Evolutionary conservation across 2,113 vertebrate genomes (phyloP).

Genomic region (Cairina moschata): DNA sequence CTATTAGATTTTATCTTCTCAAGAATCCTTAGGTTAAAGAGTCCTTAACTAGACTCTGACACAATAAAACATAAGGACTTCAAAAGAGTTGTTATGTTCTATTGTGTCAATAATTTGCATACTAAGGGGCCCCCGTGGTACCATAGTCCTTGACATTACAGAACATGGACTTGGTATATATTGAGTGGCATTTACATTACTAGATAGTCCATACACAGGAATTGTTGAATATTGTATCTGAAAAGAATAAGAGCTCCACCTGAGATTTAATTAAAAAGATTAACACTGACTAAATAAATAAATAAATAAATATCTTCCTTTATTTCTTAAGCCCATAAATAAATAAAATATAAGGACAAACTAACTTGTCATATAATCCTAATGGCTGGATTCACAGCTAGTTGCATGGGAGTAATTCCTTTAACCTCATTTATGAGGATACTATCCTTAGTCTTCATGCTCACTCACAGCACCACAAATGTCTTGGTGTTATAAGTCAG

Average conservation of each 20-base stretch:
- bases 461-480: conserved; percentile 4
- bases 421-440: conserved; percentile 43
- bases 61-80: conserved; percentile 75
- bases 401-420: background rate
- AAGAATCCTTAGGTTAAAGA: conserved; percentile 76
- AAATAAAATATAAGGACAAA: background rate
- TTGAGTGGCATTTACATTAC: background rate
- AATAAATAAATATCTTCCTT: background rate
- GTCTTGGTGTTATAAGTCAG: conserved; percentile 56
- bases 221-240: background rate
- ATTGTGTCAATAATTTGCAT: conserved; percentile 75
- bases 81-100: conserved; percentile 67
- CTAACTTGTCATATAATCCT: background rate
- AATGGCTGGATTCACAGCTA: background rate
- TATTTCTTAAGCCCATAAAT: background rate
- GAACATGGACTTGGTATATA: background rate
- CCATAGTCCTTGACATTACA: conserved; percentile 32
- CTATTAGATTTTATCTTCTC: conserved; percentile 77
- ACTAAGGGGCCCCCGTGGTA: conserved; percentile 47
- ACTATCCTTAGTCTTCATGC: conserved; percentile 48
- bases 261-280: background rate
- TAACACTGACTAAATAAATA: background rate
- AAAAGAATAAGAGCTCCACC: background rate
- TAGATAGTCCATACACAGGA: background rate
- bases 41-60: conserved; percentile 69